A percentile compares a stretch with the other conserved stretches of the same genome.
Conservation (phyloP, 2,113 vertebrate species). For the Chionis minor region DNA sequence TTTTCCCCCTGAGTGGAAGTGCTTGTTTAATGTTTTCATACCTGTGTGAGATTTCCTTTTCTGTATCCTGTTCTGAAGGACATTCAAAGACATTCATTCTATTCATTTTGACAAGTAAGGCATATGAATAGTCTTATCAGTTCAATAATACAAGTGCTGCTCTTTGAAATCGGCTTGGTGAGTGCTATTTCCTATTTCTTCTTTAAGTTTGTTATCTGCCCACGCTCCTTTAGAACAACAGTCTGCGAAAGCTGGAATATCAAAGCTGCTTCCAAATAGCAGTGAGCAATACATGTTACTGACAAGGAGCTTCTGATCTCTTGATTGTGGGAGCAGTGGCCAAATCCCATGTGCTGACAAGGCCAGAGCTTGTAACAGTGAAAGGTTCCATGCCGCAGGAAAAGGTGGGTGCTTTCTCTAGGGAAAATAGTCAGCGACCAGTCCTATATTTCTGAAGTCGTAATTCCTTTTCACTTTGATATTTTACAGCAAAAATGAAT, state of each 20-base stretch:
- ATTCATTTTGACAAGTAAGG: not conserved
- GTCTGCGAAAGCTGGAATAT: not conserved
- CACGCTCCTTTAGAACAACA: not conserved
- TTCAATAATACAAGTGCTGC: not conserved
- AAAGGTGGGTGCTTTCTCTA: not conserved
- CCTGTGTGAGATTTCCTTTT: not conserved
- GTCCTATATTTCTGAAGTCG: not conserved
- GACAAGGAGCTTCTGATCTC: not conserved
- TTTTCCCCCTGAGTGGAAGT: not conserved
- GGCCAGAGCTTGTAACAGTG: not conserved
- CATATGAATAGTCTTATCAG: not conserved
- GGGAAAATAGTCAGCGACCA: not conserved
- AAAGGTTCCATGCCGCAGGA: fast-evolving
- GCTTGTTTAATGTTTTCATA: slow-evolving; percentile 14
- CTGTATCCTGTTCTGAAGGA: not conserved
- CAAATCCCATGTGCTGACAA: not conserved
- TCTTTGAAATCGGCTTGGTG: not conserved
- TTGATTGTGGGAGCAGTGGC: not conserved
- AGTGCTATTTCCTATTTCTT: not conserved
- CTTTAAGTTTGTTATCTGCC: not conserved
- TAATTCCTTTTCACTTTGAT: not conserved
- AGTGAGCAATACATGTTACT: not conserved
- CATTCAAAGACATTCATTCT: not conserved
- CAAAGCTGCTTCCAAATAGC: not conserved
- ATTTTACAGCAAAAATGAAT: not conserved